Base-by-base conservation (phyloP, 2,888 invertebrate genomes). In the Mythimna ferrago region DNA sequence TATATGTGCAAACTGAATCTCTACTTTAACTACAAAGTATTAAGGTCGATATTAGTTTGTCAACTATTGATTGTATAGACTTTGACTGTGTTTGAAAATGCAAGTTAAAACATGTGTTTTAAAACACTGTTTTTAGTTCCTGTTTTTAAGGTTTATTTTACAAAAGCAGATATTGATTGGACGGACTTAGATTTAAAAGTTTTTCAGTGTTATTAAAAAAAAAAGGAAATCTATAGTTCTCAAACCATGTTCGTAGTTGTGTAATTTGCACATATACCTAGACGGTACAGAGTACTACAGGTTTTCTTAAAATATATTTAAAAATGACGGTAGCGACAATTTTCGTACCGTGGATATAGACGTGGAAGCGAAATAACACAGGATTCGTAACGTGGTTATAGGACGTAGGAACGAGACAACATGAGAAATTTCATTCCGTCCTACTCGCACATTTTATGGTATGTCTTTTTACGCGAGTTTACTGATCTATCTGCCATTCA, bases 181-280 rank as follows among this genome's bases (percentile, higher is more conserved):
- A 19, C 19, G 16, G 32, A 61, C 14, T 60, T 38, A 3, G 44
- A 10, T 41, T 2, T 44, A 14, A 44, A 44, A 44, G 11, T 3
- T 14, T 14, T 4, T 0, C 44, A 44, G 11, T 11, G 41, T 41
- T 14, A 14, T 44, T 11, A 14, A 48, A 48, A 48, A 16, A 26
- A 56, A 21, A 5, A 26, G 26, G 14, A 14, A 56, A 14, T 14
- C 6, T 56, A 6, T 26, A 14, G 21, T 26, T 56, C 14, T 56
- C 2, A 14, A 26, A 26, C 26, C 2, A 38, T 14, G 10, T 21
- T 61, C 6, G 21, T 21, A 2, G 6, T 48, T 54, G 1, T 54
- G 21, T 19, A 44, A 44, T 58, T 65, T 73, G 82, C 82, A 83
- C 80, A 76, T 77, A 80, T 71, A 81, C 64, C 62, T 69, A 70